These are phyloP conservation scores for Myopa testacea DNA, from an alignment of 2,888 invertebrate species.

Conservation along the genomic window DNA sequence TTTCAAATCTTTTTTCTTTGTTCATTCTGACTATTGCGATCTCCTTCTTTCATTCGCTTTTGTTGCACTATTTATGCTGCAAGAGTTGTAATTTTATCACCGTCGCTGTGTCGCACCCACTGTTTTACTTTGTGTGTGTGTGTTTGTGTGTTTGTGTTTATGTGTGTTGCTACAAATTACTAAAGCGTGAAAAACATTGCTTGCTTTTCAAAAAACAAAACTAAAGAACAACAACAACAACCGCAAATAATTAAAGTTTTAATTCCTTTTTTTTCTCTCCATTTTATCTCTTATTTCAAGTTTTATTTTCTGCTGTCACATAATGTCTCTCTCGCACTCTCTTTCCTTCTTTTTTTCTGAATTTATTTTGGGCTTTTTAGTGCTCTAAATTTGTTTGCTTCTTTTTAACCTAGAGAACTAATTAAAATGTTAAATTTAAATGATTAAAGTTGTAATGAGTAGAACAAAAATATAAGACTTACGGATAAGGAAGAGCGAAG, in stretches of 20 bases:
- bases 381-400: conserved; percentile 19
- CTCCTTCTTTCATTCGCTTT: background rate
- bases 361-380: conserved; percentile 1
- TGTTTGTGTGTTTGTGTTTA: background rate
- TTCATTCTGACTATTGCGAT: background rate
- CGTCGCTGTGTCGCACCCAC: conserved; percentile 29
- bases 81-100: conserved; percentile 26
- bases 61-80: background rate
- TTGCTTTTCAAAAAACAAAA: too few relatives aligned
- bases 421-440: conserved; percentile 20
- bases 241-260: background rate
- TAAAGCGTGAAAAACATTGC: conserved; percentile 21
- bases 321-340: background rate
- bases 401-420: conserved; percentile 31
- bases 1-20: conserved; percentile 9
- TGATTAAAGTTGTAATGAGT: background rate
- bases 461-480: background rate
- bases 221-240: too few relatives aligned
- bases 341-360: background rate
- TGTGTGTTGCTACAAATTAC: conserved; percentile 17
- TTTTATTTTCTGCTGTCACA: background rate
- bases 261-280: background rate
- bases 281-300: background rate
- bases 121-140: background rate
- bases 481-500: background rate